Percentiles rank a stretch among this genome's conserved stretches.
These are phyloP conservation scores for Halocynthia roretzi DNA, from an alignment of 23 tunicate species.

Conservation along the genomic window DNA sequence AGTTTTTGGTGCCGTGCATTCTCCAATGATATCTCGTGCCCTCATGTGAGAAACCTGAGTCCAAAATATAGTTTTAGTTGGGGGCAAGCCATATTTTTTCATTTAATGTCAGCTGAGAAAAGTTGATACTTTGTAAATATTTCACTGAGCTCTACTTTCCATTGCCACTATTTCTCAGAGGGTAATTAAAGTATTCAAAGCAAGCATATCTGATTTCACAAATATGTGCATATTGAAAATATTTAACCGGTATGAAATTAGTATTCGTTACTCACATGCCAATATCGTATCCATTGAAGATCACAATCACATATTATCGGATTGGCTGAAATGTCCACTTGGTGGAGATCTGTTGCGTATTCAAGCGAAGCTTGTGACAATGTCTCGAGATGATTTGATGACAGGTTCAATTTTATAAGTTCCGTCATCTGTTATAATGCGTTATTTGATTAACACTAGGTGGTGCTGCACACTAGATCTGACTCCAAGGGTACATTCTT, in stretches of 20 bases:
- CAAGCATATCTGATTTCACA: too few relatives aligned
- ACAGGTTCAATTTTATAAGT: slow-evolving; percentile 39
- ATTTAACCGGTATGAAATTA: neutral
- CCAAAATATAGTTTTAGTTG: too few relatives aligned
- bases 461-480: neutral
- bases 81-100: too few relatives aligned
- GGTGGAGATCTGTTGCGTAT: slow-evolving; percentile 22
- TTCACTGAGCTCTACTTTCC: too few relatives aligned
- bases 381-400: slow-evolving; percentile 46
- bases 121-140: too few relatives aligned
- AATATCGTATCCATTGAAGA: slow-evolving; percentile 47
- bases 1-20: slow-evolving; percentile 15
- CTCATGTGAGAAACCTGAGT: neutral
- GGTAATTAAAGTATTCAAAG: too few relatives aligned
- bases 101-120: too few relatives aligned
- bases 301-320: slow-evolving; percentile 71
- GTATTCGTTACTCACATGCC: slow-evolving; percentile 37
- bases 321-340: slow-evolving; percentile 40
- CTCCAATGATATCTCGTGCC: slow-evolving; percentile 9
- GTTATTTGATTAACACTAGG: neutral
- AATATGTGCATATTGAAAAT: too few relatives aligned
- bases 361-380: slow-evolving; percentile 26
- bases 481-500: too few relatives aligned
- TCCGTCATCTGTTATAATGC: slow-evolving; percentile 25
- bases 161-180: too few relatives aligned